Percentiles rank a stretch among this genome's conserved stretches.
Evolutionary conservation across 2,888 invertebrate genomes (phyloP).

Genomic region (Vannuccia rotundouncinata): DNA sequence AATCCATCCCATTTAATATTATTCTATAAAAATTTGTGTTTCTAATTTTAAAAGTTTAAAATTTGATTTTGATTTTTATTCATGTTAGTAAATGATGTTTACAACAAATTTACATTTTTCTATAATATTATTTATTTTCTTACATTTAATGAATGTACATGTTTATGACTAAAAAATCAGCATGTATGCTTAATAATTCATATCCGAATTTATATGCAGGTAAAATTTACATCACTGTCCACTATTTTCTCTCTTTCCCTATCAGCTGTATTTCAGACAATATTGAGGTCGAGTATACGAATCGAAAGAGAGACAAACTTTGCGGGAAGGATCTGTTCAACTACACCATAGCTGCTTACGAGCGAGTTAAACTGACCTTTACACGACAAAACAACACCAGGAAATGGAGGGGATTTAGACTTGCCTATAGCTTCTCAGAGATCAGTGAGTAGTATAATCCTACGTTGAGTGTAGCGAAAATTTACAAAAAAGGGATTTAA

Average conservation of each 20-base stretch:
- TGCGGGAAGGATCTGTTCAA: neutral
- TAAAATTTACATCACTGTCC: neutral
- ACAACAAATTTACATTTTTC: neutral
- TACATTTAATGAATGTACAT: neutral
- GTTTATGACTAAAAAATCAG: neutral
- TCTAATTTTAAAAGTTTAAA: neutral
- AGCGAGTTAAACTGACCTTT: neutral
- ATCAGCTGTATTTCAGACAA: neutral
- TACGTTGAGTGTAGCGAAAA: no score
- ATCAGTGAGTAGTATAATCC: neutral
- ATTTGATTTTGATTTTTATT: neutral
- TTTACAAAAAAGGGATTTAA: no score
- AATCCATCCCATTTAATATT: neutral
- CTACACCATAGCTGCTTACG: neutral
- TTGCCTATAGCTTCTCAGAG: neutral
- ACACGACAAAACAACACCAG: neutral
- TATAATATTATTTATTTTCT: neutral
- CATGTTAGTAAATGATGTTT: neutral
- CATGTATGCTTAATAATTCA: neutral
- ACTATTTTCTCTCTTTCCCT: neutral
- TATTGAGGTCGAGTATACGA: neutral
- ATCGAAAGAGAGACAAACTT: neutral
- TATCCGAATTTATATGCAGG: neutral
- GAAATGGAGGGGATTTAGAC: neutral
- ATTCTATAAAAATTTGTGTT: neutral